Conservation (phyloP, 1,140 invertebrate genomes). For the Lordiphosa mommai region DNA sequence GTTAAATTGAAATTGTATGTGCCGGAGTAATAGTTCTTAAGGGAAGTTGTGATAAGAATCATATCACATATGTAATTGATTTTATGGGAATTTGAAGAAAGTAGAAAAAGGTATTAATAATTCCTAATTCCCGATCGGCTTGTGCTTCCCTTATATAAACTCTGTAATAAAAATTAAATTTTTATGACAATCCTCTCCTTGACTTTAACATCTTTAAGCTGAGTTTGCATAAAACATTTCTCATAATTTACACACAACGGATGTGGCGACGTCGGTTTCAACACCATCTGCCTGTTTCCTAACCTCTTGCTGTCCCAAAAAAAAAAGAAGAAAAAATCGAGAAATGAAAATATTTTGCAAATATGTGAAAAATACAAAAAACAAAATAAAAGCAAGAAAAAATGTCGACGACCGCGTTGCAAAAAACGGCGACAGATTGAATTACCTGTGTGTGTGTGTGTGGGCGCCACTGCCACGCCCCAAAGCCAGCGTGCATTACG, state of each 20-base stretch:
- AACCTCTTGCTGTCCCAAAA: background rate
- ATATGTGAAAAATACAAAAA: conserved; percentile 36
- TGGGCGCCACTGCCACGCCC: background rate
- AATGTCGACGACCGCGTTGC: conserved; percentile 31
- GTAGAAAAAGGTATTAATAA: too few species aligned
- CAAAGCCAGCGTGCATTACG: conserved; percentile 28
- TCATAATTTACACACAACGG: too few species aligned
- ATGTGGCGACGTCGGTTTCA: background rate
- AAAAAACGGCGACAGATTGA: conserved; percentile 72
- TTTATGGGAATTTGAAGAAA: too few species aligned
- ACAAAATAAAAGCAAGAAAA: conserved; percentile 7
- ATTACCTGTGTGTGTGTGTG: conserved; percentile 48
- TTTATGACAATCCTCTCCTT: too few species aligned
- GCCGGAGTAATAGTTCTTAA: background rate
- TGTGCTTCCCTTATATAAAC: too few species aligned
- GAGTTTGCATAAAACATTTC: too few species aligned
- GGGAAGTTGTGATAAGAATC: background rate
- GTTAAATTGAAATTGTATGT: conserved; percentile 27
- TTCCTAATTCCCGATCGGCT: too few species aligned
- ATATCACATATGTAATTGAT: background rate
- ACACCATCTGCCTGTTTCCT: conserved; percentile 5
- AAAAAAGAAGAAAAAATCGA: background rate
- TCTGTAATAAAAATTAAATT: too few species aligned
- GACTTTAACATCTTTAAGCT: too few species aligned
- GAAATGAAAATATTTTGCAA: conserved; percentile 11